Evolutionary conservation across 2,797 vertebrate genomes (phyloP).

Genomic region (Neolamprologus multifasciatus): DNA sequence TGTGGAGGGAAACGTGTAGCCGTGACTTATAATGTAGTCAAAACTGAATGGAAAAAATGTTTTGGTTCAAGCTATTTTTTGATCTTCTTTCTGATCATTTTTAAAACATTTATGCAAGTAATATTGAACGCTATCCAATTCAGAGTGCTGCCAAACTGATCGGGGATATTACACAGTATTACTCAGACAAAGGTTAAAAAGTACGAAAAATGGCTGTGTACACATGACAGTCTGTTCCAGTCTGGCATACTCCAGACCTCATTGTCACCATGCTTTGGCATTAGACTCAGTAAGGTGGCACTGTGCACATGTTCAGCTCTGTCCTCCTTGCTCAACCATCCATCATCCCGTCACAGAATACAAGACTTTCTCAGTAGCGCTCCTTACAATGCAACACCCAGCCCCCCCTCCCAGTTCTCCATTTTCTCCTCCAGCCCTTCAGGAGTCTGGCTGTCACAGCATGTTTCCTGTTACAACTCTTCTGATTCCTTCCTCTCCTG

Average conservation of each 20-base stretch:
- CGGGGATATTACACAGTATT: neutral
- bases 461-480: slow-evolving; percentile 42
- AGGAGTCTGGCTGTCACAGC: slow-evolving; percentile 46
- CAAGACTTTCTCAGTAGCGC: slow-evolving; percentile 26
- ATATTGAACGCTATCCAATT: neutral
- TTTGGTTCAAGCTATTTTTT: neutral
- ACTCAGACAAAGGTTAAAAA: neutral
- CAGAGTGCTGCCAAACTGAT: neutral
- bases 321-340: slow-evolving; percentile 59
- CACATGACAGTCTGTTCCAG: neutral
- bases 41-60: neutral
- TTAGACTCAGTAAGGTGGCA: slow-evolving; percentile 55
- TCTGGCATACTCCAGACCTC: neutral
- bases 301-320: slow-evolving; percentile 45
- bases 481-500: slow-evolving; percentile 33
- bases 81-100: neutral
- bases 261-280: slow-evolving; percentile 38
- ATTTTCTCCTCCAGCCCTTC: slow-evolving; percentile 28
- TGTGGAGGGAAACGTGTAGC: neutral
- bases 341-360: slow-evolving; percentile 46
- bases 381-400: neutral
- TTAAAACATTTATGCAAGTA: neutral
- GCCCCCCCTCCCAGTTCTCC: neutral
- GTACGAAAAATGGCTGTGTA: neutral
- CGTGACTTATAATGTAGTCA: neutral